phyloP scores from a whole-genome alignment of 1,140 invertebrate genomes.

The Pomacea maculata region DNA sequence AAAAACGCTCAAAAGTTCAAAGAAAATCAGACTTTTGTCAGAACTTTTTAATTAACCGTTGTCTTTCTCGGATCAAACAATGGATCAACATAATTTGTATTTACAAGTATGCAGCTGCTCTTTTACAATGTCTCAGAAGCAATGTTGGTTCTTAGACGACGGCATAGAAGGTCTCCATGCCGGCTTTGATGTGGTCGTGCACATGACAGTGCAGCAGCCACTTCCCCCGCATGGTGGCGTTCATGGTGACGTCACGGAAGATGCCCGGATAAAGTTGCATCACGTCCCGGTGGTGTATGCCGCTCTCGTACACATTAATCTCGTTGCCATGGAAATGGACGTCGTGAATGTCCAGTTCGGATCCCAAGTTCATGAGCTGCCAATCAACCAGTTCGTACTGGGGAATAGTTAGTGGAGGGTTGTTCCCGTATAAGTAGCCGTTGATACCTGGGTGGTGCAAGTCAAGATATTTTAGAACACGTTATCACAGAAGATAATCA shows the following conservation, averaged over 20 bases:
- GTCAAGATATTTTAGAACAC: no score
- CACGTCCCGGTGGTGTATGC: conserved; percentile 27
- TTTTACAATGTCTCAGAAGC: not conserved
- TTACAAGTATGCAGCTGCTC: not conserved
- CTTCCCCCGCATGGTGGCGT: conserved; percentile 35
- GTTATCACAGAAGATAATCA: no score
- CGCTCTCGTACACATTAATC: conserved; percentile 27
- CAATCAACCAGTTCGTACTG: conserved; percentile 46
- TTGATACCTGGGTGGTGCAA: conserved; percentile 36
- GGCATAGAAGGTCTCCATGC: conserved; percentile 41
- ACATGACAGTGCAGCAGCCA: conserved; percentile 52
- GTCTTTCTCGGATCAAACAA: not conserved
- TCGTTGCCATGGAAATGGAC: conserved; percentile 58
- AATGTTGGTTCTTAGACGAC: not conserved
- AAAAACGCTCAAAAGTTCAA: not conserved
- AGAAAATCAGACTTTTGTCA: not conserved
- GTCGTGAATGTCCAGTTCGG: conserved; percentile 54
- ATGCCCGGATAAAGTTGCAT: conserved; percentile 44
- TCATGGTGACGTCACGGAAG: conserved; percentile 41
- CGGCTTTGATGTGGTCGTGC: conserved; percentile 37
- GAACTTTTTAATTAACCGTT: not conserved
- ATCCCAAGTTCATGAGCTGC: conserved; percentile 48
- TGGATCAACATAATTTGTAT: not conserved
- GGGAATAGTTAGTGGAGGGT: conserved; percentile 42
- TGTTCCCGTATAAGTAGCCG: conserved; percentile 49